A percentile compares a stretch with the other conserved stretches of the same genome.
Conservation (phyloP, 2,113 vertebrate species). For the Paraplagusia blochii region DNA sequence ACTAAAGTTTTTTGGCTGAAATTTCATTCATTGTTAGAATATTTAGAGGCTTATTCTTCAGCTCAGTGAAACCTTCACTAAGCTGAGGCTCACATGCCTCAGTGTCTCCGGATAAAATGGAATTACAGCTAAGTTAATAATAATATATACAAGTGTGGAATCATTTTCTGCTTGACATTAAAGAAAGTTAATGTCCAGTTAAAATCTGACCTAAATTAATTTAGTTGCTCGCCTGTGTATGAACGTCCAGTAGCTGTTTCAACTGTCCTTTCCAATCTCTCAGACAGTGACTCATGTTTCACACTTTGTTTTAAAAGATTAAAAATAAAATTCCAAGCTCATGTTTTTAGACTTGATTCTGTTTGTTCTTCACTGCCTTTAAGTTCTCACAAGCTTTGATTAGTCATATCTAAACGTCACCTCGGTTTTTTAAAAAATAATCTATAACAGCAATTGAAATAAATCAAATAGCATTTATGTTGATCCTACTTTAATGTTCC, state of each 20-base stretch:
- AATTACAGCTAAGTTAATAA: constrained; percentile 70
- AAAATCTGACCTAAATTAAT: constrained; percentile 15
- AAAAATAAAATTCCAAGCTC: too few species aligned
- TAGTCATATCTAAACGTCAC: constrained; percentile 24
- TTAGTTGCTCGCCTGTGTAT: too few species aligned
- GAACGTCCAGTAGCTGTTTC: not conserved
- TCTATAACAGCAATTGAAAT: constrained; percentile 7
- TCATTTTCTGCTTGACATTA: constrained; percentile 58
- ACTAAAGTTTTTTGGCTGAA: too few species aligned
- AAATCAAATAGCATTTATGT: constrained; percentile 6
- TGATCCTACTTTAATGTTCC: not conserved
- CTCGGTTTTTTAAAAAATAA: constrained; percentile 4
- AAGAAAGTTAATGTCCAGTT: constrained; percentile 28
- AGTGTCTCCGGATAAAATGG: constrained; percentile 59
- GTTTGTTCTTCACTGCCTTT: constrained; percentile 7
- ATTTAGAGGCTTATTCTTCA: constrained; percentile 34
- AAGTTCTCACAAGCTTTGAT: constrained; percentile 15
- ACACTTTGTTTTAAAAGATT: too few species aligned
- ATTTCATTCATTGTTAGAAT: too few species aligned
- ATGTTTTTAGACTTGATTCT: constrained; percentile 18
- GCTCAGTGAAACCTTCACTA: constrained; percentile 44
- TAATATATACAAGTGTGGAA: constrained; percentile 62
- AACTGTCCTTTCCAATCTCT: constrained; percentile 28
- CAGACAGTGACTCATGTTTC: not conserved
- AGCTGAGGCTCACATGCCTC: constrained; percentile 60